Base-by-base conservation (phyloP, 2,888 invertebrate species). In the Galerucella pusilla region DNA sequence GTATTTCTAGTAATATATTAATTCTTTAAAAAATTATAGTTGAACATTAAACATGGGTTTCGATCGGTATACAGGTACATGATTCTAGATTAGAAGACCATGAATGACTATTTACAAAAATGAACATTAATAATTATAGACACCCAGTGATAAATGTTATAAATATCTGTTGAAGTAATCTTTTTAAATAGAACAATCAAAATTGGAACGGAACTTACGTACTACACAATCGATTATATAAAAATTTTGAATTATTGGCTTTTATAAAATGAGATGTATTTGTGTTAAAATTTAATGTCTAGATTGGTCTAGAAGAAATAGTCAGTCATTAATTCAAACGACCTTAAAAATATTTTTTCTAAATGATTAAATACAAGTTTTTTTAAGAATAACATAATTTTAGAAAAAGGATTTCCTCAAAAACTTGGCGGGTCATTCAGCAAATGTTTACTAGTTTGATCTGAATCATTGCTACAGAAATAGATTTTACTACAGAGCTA, bases 381-480 rank as follows among this genome's bases (percentile, higher is more conserved):
- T 68, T 66, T 71, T 71, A 75, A 68, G 14, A 66, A 74, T 71
- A 75, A 66, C 59, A 72, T 71, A 73, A 71, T 70, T 74, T 70
- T 70, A 75, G 72, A 75, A 73, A 61, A 68, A 74, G 75, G 75
- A 75, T 79, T 77, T 79, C 76, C 77, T 75, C 67, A 77, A 77
- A 75, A 69, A 74, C 77, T 81, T 82, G 82, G 82, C 81, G 80
- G 74, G 70, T 73, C 69, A 75, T 78, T 72, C 79, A 73, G 75
- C 76, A 75, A 79, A 79, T 81, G 80, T 80, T 75, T 77, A 79
- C 70, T 71, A 75, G 71, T 67, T 71, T 67, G 57, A 46, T 52
- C 75, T 80, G 80, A 79, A 77, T 80, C 80, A 80, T 73, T 74
- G 74, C n/a, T 69, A 75, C 80, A 70, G 65, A 81, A 82, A 82